Base-by-base conservation (phyloP, 1,140 invertebrate genomes). In the Leptopilina boulardi region DNA sequence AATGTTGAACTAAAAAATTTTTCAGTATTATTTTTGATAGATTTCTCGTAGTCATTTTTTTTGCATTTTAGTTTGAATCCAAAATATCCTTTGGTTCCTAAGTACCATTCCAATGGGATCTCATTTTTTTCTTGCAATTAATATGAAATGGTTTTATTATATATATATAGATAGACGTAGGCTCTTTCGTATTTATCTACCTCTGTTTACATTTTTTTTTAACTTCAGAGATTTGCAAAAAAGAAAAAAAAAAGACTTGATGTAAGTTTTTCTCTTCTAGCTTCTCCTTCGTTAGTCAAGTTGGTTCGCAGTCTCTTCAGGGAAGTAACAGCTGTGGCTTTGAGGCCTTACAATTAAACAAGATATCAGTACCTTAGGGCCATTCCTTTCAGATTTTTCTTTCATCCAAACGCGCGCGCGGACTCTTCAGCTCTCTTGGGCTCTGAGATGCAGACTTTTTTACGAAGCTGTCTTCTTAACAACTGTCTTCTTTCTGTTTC, bases 261-360 rank as follows among this genome's bases (percentile, higher is more conserved):
- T n/a, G 26, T 66, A 30, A 66, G 13, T 23, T 66, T 66, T n/a
- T 30, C 59, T 66, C 30, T n/a, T 30, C 59, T n/a, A 4, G 59
- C 23, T n/a, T n/a, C n/a, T 66, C 23, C 23, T 30, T 66, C 56
- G 71, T 81, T 82, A 77, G 73, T 66, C 78, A 85, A 81, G 83
- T 85, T 81, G 51, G 74, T 19, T 80, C 44, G n/a, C n/a, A 66
- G 78, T 80, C 83, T 84, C 80, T 85, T 77, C 79, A 54, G 80
- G 80, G 74, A 85, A 83, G 80, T 66, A 66, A 83, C 77, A 82
- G 77, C 76, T 71, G 79, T 38, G 75, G 76, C 76, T 85, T 85
- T 83, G 76, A 77, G n/a, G 79, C 77, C 79, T 77, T 80, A 85
- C 85, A 87, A 87, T 87, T 87, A 86, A 87, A 87, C 81, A 83